These are phyloP conservation scores for Drosophila paucipuncta DNA, from an alignment of 2,888 invertebrate genomes.

Conservation along the genomic window DNA sequence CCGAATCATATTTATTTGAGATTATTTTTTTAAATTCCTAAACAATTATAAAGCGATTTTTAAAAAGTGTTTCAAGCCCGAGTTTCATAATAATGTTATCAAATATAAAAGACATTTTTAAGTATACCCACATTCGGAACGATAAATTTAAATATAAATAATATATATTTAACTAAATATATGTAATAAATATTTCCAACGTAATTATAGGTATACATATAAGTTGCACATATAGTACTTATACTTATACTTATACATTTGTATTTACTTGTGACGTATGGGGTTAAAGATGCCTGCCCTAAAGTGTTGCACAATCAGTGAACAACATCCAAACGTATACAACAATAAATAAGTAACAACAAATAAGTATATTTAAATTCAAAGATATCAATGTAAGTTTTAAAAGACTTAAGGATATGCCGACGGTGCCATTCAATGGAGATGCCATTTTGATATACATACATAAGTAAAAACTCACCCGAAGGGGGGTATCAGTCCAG, in stretches of 20 bases:
- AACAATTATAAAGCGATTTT: not conserved
- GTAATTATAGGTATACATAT: not conserved
- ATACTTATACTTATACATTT: not conserved
- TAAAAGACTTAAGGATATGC: not conserved
- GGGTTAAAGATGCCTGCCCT: not conserved
- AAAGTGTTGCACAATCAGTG: not conserved
- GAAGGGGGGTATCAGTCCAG: not conserved
- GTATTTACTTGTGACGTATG: not conserved
- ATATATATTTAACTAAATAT: not conserved
- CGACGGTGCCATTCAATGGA: not conserved
- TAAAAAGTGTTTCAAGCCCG: not conserved
- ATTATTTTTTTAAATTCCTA: not conserved
- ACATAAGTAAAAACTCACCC: slow-evolving; percentile 46
- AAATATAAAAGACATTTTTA: not conserved
- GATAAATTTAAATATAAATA: not conserved
- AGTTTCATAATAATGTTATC: not conserved
- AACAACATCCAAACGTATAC: not conserved
- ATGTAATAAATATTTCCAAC: not conserved
- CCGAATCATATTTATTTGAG: not conserved
- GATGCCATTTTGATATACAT: not conserved
- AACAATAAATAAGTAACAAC: not conserved
- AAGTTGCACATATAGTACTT: not conserved
- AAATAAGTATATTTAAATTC: not conserved
- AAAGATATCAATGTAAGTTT: not conserved
- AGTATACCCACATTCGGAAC: not conserved